Percentiles rank a stretch among this genome's conserved stretches.
These are phyloP conservation scores for Rhyacophila evoluta DNA, from an alignment of 2,888 invertebrate genomes.

Conservation along the genomic window DNA sequence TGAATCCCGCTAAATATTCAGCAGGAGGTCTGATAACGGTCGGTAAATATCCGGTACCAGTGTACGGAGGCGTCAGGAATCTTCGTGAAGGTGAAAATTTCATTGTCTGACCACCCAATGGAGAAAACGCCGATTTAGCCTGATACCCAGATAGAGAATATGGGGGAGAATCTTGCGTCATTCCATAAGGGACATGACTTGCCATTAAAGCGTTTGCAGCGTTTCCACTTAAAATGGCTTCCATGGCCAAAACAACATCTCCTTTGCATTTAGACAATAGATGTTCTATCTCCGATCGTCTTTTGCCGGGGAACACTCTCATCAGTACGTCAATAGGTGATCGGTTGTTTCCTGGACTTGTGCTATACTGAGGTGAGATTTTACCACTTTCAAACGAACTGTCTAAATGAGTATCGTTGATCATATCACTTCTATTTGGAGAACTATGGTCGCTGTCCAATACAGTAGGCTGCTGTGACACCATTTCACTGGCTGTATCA, in stretches of 20 bases:
- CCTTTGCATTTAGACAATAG: slow-evolving; percentile 87
- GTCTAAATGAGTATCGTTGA: slow-evolving; percentile 54
- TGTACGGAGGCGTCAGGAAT: slow-evolving; percentile 85
- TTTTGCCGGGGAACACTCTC: slow-evolving; percentile 89
- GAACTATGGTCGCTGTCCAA: slow-evolving; percentile 52
- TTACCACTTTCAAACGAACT: slow-evolving; percentile 56
- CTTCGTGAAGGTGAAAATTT: slow-evolving; percentile 79
- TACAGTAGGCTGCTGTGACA: slow-evolving; percentile 45
- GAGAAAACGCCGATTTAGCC: slow-evolving; percentile 83
- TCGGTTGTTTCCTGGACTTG: slow-evolving; percentile 65
- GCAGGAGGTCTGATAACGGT: slow-evolving; percentile 77
- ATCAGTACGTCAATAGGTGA: slow-evolving; percentile 90
- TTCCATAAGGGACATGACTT: slow-evolving; percentile 61
- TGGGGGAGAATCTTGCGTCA: slow-evolving; percentile 66
- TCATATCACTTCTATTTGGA: slow-evolving; percentile 50
- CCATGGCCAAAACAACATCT: slow-evolving; percentile 93
- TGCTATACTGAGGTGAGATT: slow-evolving; percentile 58
- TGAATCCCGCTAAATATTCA: slow-evolving; percentile 65
- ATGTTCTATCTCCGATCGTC: slow-evolving; percentile 87
- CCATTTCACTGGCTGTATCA: slow-evolving; percentile 56
- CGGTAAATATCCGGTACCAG: slow-evolving; percentile 85
- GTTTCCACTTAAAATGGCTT: slow-evolving; percentile 83
- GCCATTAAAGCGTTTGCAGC: slow-evolving; percentile 56
- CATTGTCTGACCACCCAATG: slow-evolving; percentile 74
- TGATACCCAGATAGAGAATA: slow-evolving; percentile 67